phyloP scores from a whole-genome alignment of 2,888 invertebrate genomes.

The Malacosoma neustria region DNA sequence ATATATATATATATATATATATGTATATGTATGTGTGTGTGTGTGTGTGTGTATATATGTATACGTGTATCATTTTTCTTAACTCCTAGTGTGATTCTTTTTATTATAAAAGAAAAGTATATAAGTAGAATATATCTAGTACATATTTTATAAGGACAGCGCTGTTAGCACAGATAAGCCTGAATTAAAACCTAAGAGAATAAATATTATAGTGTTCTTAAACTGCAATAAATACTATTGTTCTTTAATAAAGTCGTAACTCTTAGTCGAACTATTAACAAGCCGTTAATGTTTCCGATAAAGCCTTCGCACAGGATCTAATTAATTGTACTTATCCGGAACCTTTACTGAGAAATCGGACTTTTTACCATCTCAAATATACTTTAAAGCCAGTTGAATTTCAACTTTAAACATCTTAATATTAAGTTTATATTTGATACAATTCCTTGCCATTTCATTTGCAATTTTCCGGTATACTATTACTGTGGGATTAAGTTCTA shows the following conservation, averaged over 20 bases:
- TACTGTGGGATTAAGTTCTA: slow-evolving; percentile 61
- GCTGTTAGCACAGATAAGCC: too few relatives aligned
- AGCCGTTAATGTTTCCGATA: slow-evolving; percentile 27
- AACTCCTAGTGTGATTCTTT: too few relatives aligned
- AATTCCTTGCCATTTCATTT: slow-evolving; percentile 47
- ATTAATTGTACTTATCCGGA: slow-evolving; percentile 61
- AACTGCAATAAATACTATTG: too few relatives aligned
- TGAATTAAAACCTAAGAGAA: too few relatives aligned
- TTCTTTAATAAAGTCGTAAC: background rate
- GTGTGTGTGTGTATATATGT: too few relatives aligned
- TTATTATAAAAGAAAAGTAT: too few relatives aligned
- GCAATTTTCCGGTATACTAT: slow-evolving; percentile 67
- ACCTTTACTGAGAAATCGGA: slow-evolving; percentile 42
- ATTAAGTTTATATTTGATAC: slow-evolving; percentile 16
- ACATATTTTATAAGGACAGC: too few relatives aligned
- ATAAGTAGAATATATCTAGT: too few relatives aligned
- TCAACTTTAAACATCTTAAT: background rate
- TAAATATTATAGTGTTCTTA: too few relatives aligned
- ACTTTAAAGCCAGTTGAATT: background rate
- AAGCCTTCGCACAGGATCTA: slow-evolving; percentile 43
- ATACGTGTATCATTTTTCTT: too few relatives aligned
- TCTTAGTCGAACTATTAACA: slow-evolving; percentile 5
- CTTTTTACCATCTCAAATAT: slow-evolving; percentile 40
- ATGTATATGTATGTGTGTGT: too few relatives aligned
- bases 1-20: too few relatives aligned